Percentiles rank a stretch among this genome's conserved stretches.
Evolutionary conservation across 2,888 invertebrate genomes (phyloP).

Genomic region (Chromoteleia sp.): DNA sequence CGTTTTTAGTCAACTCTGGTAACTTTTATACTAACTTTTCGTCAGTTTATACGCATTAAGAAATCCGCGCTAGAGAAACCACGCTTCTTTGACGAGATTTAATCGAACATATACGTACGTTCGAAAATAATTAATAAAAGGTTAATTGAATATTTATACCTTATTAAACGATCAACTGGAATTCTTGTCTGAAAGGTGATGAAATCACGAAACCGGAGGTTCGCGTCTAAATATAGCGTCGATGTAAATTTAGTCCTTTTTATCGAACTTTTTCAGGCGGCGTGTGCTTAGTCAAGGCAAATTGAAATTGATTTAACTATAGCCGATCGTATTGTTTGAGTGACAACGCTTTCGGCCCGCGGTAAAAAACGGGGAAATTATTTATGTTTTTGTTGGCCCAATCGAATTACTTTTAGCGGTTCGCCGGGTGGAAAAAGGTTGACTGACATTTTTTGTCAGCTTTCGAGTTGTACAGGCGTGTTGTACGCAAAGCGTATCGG

Average conservation of each 20-base stretch:
- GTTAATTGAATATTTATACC: too few relatives aligned
- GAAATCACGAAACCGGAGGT: conserved; percentile 9
- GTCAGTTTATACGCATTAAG: too few relatives aligned
- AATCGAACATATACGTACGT: too few relatives aligned
- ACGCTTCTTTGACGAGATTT: too few relatives aligned
- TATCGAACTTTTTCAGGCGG: conserved; percentile 5
- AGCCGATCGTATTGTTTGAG: conserved; percentile 7
- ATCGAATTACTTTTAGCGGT: background rate
- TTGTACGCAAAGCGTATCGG: background rate
- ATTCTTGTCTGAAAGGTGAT: conserved; percentile 13
- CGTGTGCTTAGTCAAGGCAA: conserved; percentile 35
- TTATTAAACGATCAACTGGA: conserved; percentile 9
- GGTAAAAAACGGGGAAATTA: background rate
- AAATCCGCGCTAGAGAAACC: too few relatives aligned
- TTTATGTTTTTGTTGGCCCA: background rate
- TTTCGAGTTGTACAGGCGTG: background rate
- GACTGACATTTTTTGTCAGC: background rate
- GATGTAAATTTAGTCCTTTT: conserved; percentile 37
- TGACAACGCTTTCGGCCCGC: background rate
- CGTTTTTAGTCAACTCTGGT: too few relatives aligned
- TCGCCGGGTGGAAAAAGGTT: background rate
- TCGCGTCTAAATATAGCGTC: conserved; percentile 13
- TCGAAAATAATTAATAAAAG: too few relatives aligned
- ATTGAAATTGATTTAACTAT: conserved; percentile 32
- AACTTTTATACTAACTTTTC: too few relatives aligned